Evolutionary conservation across 2,113 vertebrate species (phyloP).

Genomic region (Dasyornis broadbenti): DNA sequence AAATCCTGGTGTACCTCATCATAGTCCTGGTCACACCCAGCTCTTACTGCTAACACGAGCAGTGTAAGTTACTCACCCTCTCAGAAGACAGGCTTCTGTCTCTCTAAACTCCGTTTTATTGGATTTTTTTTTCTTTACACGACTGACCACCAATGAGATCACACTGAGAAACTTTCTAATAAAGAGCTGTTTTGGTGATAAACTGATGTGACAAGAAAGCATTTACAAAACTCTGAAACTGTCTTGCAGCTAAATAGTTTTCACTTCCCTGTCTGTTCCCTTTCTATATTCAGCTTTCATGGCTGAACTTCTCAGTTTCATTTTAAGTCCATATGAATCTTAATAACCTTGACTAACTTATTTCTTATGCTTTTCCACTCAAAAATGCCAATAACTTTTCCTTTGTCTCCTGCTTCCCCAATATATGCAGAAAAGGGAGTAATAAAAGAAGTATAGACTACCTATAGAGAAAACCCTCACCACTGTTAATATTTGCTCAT

Average conservation of each 20-base stretch:
- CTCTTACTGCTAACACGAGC: neutral
- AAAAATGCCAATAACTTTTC: neutral
- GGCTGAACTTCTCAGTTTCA: neutral
- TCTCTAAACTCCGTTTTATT: neutral
- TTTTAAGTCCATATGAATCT: neutral
- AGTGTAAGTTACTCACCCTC: neutral
- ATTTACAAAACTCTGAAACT: neutral
- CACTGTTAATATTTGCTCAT: neutral
- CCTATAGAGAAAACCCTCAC: neutral
- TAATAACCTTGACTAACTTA: neutral
- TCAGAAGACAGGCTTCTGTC: neutral
- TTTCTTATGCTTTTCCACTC: neutral
- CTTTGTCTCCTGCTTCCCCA: neutral
- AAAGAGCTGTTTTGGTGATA: neutral
- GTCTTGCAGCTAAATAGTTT: neutral
- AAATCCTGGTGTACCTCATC: neutral
- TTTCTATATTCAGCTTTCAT: neutral
- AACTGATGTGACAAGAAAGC: neutral
- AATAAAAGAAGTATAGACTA: neutral
- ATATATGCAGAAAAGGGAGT: neutral
- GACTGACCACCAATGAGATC: neutral
- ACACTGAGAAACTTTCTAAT: neutral
- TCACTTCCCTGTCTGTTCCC: neutral
- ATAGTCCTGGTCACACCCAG: neutral
- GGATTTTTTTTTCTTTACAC: neutral